These are phyloP conservation scores for Uropsilus gracilis DNA, from an alignment of 2,113 vertebrate species.

Conservation along the genomic window DNA sequence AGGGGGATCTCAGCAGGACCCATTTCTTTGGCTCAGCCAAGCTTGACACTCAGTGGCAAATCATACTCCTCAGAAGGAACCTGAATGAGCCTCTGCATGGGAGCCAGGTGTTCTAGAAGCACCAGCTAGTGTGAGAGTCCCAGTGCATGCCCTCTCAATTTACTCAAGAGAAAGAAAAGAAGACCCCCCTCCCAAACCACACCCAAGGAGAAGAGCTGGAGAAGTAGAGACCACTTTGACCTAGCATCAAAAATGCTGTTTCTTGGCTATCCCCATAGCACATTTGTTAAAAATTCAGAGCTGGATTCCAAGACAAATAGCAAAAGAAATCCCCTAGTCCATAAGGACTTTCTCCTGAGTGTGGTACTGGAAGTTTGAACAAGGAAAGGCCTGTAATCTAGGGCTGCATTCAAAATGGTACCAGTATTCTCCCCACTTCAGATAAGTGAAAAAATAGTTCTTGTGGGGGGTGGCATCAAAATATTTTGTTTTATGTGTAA, in stretches of 20 bases:
- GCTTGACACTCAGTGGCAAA: neutral
- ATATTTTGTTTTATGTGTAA: neutral
- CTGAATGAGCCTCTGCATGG: neutral
- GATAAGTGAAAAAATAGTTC: neutral
- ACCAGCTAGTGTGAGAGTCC: neutral
- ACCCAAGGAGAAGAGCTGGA: neutral
- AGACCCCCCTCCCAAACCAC: neutral
- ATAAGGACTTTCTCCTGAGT: neutral
- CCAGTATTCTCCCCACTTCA: neutral
- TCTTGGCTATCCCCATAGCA: neutral
- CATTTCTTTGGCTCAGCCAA: constrained; percentile 6
- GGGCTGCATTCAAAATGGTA: neutral
- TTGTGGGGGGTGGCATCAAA: neutral
- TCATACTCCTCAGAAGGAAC: neutral
- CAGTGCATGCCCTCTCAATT: neutral
- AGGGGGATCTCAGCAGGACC: neutral
- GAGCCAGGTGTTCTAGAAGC: neutral
- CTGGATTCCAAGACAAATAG: neutral
- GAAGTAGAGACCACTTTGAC: neutral
- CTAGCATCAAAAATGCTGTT: neutral
- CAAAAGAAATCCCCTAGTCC: neutral
- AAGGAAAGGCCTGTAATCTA: neutral
- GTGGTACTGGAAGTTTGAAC: neutral
- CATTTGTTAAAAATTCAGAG: neutral
- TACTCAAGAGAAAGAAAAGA: neutral